Evolutionary conservation across 2,888 invertebrate species (phyloP).

Genomic region (Apotomis betuletana): DNA sequence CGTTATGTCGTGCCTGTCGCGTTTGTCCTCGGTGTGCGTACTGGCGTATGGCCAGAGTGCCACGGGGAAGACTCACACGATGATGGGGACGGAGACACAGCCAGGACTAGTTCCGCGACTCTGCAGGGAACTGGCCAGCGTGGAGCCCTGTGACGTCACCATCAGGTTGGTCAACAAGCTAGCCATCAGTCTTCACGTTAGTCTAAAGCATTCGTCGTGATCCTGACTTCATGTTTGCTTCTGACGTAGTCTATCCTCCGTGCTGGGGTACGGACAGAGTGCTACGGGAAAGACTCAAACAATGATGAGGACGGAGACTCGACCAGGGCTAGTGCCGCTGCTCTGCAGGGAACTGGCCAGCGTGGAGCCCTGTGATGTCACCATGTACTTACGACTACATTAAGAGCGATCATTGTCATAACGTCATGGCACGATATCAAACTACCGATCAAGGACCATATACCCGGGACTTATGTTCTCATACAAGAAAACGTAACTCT

Average conservation of each 20-base stretch:
- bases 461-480: no score
- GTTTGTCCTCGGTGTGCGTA: conserved; percentile 87
- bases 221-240: no score
- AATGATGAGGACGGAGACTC: conserved; percentile 86
- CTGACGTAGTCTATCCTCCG: conserved; percentile 46
- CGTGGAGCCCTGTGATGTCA: conserved; percentile 58
- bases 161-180: conserved; percentile 61
- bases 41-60: conserved; percentile 91
- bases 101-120: conserved; percentile 75
- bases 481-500: no score
- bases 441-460: no score
- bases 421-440: no score
- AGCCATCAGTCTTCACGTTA: background rate
- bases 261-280: conserved; percentile 90
- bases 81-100: conserved; percentile 85
- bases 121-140: conserved; percentile 66
- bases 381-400: conserved; percentile 61
- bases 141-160: conserved; percentile 60
- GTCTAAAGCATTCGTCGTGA: no score
- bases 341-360: conserved; percentile 69
- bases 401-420: background rate
- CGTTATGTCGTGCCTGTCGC: conserved; percentile 84
- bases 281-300: conserved; percentile 91
- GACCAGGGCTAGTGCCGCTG: conserved; percentile 73
- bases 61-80: conserved; percentile 90